These are phyloP conservation scores for Coreoperca whiteheadi DNA, from an alignment of 2,113 vertebrate genomes.

Conservation along the genomic window DNA sequence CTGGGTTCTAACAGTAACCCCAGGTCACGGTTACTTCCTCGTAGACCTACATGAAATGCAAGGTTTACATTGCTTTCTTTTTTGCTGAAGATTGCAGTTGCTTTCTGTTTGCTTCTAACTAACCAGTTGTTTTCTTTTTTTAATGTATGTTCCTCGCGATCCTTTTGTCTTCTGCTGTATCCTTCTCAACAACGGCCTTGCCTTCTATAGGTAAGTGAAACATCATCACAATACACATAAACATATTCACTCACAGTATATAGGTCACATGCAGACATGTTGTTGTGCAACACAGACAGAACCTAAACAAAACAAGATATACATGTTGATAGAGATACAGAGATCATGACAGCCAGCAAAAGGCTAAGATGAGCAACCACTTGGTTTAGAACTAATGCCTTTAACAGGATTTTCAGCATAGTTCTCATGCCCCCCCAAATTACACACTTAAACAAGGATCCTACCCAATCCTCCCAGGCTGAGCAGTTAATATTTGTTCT, in stretches of 20 bases:
- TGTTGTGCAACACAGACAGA: background rate
- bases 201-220: conserved; percentile 73
- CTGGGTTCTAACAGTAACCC: conserved; percentile 45
- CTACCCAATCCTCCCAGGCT: conserved; percentile 60
- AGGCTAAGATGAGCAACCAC: conserved; percentile 17
- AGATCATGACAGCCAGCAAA: conserved; percentile 25
- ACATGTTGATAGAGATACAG: conserved; percentile 32
- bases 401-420: conserved; percentile 79
- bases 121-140: conserved; percentile 39
- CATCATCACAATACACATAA: background rate
- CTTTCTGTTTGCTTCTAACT: conserved; percentile 39
- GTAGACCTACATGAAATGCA: conserved; percentile 52
- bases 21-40: conserved; percentile 45
- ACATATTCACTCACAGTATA: background rate
- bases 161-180: conserved; percentile 6
- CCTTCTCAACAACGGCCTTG: background rate
- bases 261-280: background rate
- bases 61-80: background rate
- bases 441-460: conserved; percentile 67
- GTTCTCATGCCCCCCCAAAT: conserved; percentile 66
- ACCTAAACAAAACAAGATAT: background rate
- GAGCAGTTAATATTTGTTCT: conserved; percentile 81
- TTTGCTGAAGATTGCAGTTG: conserved; percentile 18
- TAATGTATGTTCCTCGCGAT: conserved; percentile 40
- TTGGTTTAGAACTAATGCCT: conserved; percentile 63